Evolutionary conservation across 2,888 invertebrate species (phyloP).

Genomic region (Acronicta alni): DNA sequence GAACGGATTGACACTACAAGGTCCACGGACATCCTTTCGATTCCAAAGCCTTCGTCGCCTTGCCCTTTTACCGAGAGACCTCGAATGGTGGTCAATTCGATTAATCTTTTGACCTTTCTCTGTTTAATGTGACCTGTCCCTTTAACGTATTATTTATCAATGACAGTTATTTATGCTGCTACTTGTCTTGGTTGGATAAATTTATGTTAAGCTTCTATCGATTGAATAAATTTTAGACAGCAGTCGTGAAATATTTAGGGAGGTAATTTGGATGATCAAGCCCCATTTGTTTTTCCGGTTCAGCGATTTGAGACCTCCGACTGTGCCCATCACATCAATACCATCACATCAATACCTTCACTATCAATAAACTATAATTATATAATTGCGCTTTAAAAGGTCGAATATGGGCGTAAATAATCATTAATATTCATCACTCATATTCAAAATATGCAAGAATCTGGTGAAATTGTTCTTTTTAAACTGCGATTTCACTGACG

Average conservation of each 20-base stretch:
- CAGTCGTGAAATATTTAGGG: slow-evolving; percentile 45
- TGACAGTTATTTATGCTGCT: slow-evolving; percentile 40
- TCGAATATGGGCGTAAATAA: slow-evolving; percentile 50
- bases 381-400: slow-evolving; percentile 29
- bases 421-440: slow-evolving; percentile 73
- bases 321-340: slow-evolving; percentile 18
- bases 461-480: slow-evolving; percentile 65
- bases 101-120: slow-evolving; percentile 51
- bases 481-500: slow-evolving; percentile 58
- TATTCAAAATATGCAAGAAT: slow-evolving; percentile 67
- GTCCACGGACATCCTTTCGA: slow-evolving; percentile 60
- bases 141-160: slow-evolving; percentile 38
- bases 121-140: slow-evolving; percentile 39
- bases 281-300: slow-evolving; percentile 46
- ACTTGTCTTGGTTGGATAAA: slow-evolving; percentile 40
- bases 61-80: slow-evolving; percentile 55
- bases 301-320: slow-evolving; percentile 39
- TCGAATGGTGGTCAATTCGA: slow-evolving; percentile 55
- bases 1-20: slow-evolving; percentile 47
- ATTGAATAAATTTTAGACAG: slow-evolving; percentile 20
- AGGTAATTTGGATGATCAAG: slow-evolving; percentile 33
- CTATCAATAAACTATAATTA: slow-evolving; percentile 30
- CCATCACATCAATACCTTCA: slow-evolving; percentile 7
- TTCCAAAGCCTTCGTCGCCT: slow-evolving; percentile 52
- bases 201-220: slow-evolving; percentile 24